A percentile compares a stretch with the other conserved stretches of the same genome.
These are phyloP conservation scores for Cosmopolites sordidus DNA, from an alignment of 2,888 invertebrate genomes.

Conservation along the genomic window DNA sequence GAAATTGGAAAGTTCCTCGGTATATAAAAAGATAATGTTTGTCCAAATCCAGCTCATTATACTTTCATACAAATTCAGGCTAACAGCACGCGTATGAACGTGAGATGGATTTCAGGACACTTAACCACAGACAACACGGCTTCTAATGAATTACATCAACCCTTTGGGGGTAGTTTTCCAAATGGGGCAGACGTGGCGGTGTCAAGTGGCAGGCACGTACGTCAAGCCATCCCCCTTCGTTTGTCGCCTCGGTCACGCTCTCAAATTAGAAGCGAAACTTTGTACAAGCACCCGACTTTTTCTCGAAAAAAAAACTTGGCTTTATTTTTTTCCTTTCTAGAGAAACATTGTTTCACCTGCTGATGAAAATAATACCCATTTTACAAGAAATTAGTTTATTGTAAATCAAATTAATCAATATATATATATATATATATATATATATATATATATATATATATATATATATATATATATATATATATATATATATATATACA, in stretches of 20 bases:
- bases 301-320: not conserved
- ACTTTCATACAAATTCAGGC: constrained; percentile 8
- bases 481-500: too few relatives aligned
- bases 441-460: too few relatives aligned
- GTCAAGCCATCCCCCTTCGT: constrained; percentile 25
- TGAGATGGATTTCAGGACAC: constrained; percentile 23
- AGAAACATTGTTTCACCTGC: too few relatives aligned
- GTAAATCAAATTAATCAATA: too few relatives aligned
- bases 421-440: too few relatives aligned
- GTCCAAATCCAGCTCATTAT: too few relatives aligned
- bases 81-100: constrained; percentile 8
- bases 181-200: constrained; percentile 30
- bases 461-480: too few relatives aligned
- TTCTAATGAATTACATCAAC: constrained; percentile 35
- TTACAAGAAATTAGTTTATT: too few relatives aligned
- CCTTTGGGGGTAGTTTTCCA: constrained; percentile 31
- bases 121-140: constrained; percentile 30
- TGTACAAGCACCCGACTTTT: constrained; percentile 5
- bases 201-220: constrained; percentile 29
- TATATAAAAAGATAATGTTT: too few relatives aligned
- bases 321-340: not conserved
- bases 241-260: constrained; percentile 28
- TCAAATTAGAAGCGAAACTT: constrained; percentile 24
- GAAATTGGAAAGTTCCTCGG: too few relatives aligned
- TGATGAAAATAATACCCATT: too few relatives aligned